Evolutionary conservation across 2,888 invertebrate species (phyloP).

Genomic region (Cordilura impudica): DNA sequence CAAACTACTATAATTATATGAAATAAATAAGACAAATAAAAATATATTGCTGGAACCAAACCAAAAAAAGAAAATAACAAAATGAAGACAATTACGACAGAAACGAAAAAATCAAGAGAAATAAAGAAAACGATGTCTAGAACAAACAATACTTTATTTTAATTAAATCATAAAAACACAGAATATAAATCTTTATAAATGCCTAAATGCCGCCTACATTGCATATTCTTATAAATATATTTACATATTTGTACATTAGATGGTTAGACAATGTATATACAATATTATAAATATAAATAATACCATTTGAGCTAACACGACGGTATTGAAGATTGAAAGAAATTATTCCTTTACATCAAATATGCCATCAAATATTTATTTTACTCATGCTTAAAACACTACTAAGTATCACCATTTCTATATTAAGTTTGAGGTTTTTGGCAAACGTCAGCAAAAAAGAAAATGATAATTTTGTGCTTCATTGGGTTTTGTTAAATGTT

Average conservation of each 20-base stretch:
- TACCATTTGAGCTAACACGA: not conserved
- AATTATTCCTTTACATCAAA: too few species aligned
- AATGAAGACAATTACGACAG: constrained; percentile 3
- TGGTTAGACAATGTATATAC: not conserved
- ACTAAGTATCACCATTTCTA: not conserved
- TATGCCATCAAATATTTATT: too few species aligned
- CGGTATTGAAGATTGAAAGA: not conserved
- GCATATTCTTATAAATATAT: not conserved
- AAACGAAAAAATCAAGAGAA: constrained; percentile 1
- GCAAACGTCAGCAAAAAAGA: constrained; percentile 44
- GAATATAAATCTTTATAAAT: constrained; percentile 62
- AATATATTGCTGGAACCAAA: not conserved
- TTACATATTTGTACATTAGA: not conserved
- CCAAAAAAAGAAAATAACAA: constrained; percentile 2
- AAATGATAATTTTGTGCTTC: constrained; percentile 2
- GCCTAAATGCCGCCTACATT: constrained; percentile 42
- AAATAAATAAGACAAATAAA: constrained; percentile 1
- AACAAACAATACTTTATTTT: constrained; percentile 61
- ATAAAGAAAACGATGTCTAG: constrained; percentile 12
- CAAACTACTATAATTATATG: not conserved
- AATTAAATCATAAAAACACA: constrained; percentile 63
- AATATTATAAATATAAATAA: not conserved
- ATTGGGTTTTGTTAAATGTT: not conserved
- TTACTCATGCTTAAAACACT: too few species aligned
- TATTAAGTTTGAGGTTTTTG: constrained; percentile 17